Conservation (phyloP, 2,888 invertebrate genomes). For the Aspidiotus rigidus region DNA sequence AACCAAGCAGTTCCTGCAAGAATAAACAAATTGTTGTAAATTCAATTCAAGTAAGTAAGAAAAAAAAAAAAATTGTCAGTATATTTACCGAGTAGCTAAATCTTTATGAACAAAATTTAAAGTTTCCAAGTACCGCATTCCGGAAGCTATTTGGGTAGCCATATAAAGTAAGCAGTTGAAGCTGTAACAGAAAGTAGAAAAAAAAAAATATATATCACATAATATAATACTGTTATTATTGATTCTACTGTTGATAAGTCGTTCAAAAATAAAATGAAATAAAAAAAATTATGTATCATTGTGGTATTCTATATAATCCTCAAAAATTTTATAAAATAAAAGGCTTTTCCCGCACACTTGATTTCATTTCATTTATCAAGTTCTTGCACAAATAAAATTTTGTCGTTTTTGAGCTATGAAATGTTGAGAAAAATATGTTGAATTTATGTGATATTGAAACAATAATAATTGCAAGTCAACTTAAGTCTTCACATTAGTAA, state of each 20-base stretch:
- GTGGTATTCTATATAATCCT: no score
- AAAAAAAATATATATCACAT: background rate
- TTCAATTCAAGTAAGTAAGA: background rate
- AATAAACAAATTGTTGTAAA: slow-evolving; percentile 15
- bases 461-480: no score
- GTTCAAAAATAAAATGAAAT: slow-evolving; percentile 1
- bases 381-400: no score
- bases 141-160: slow-evolving; percentile 76
- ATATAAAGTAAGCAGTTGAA: slow-evolving; percentile 68
- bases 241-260: background rate
- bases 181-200: slow-evolving; percentile 44
- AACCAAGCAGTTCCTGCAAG: slow-evolving; percentile 68
- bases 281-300: background rate
- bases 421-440: no score
- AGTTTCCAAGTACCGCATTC: slow-evolving; percentile 81
- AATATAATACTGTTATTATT: background rate
- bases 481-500: no score
- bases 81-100: slow-evolving; percentile 62
- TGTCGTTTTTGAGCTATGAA: no score
- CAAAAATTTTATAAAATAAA: no score
- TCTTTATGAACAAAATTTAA: slow-evolving; percentile 85
- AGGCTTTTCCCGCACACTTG: no score
- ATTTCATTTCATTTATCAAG: no score
- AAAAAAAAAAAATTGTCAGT: background rate
- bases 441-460: no score